Conservation (phyloP, 2,888 invertebrate genomes). For the Zygothrica quintamaculata region DNA sequence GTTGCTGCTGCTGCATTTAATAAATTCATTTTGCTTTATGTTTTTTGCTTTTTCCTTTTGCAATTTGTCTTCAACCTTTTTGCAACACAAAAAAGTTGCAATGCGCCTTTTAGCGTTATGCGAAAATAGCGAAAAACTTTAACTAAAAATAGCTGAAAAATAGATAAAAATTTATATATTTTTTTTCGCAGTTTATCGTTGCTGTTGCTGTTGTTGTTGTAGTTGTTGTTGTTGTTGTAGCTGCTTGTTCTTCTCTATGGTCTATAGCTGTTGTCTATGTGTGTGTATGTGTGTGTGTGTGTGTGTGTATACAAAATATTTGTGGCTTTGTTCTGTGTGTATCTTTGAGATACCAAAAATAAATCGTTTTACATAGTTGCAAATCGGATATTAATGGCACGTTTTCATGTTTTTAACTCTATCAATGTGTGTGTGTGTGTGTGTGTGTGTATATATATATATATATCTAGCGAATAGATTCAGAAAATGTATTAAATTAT, state of each 20-base stretch:
- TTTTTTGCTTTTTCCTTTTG: no score
- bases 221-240: no score
- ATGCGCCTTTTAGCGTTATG: no score
- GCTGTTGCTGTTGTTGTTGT: no score
- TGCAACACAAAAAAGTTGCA: slow-evolving; percentile 14
- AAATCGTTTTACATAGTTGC: slow-evolving; percentile 40
- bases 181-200: slow-evolving; percentile 13
- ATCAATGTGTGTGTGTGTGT: not conserved
- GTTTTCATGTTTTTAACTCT: slow-evolving; percentile 48
- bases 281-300: slow-evolving; percentile 19
- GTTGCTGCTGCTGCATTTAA: slow-evolving; percentile 48
- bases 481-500: slow-evolving; percentile 48
- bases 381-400: slow-evolving; percentile 55
- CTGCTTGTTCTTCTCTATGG: no score
- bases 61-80: slow-evolving; percentile 12
- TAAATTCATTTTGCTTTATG: slow-evolving; percentile 25
- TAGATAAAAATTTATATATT: no score
- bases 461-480: slow-evolving; percentile 34
- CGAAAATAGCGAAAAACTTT: slow-evolving; percentile 18
- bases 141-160: slow-evolving; percentile 16
- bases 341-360: slow-evolving; percentile 51
- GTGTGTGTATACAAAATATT: slow-evolving; percentile 20
- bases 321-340: slow-evolving; percentile 26
- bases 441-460: slow-evolving; percentile 18
- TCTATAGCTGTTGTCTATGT: no score